These are phyloP conservation scores for Pycnonotus jocosus DNA, from an alignment of 2,113 vertebrate genomes.

Conservation along the genomic window DNA sequence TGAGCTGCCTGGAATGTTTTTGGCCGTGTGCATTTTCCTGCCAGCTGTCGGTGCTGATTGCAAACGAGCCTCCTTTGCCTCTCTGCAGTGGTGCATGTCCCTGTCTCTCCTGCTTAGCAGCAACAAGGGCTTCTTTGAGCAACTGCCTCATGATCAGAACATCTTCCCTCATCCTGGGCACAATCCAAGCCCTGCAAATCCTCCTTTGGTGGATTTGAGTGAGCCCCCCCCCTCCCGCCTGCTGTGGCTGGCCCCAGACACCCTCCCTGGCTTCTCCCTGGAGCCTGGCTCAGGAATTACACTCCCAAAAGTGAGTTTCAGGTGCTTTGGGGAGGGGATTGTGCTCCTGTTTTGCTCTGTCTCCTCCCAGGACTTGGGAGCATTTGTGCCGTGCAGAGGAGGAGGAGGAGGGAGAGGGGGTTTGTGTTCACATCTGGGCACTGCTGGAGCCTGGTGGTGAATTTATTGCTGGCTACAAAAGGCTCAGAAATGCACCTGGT, in stretches of 20 bases:
- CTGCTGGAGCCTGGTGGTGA: background rate
- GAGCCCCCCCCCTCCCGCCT: rapidly evolving
- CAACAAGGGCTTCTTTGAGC: background rate
- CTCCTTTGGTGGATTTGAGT: background rate
- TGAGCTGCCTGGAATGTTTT: background rate
- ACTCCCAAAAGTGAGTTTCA: background rate
- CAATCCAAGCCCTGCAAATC: background rate
- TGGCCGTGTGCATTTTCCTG: background rate
- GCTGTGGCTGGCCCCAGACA: background rate
- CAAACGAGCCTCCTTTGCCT: background rate
- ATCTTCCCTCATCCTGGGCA: background rate
- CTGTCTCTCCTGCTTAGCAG: background rate
- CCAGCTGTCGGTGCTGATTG: background rate
- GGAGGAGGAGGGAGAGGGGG: background rate
- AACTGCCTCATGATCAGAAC: background rate
- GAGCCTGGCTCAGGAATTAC: background rate
- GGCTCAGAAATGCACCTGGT: background rate
- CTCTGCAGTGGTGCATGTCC: background rate
- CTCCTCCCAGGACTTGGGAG: background rate
- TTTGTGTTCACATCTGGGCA: background rate
- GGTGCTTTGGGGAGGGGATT: background rate
- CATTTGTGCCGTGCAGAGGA: background rate
- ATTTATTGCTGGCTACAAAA: background rate
- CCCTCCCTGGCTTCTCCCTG: background rate
- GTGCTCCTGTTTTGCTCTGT: background rate